Evolutionary conservation across 2,113 vertebrate genomes (phyloP), one percentile per base, ranked within the genome.

Genomic region (Cyanoderma ruficeps): DNA sequence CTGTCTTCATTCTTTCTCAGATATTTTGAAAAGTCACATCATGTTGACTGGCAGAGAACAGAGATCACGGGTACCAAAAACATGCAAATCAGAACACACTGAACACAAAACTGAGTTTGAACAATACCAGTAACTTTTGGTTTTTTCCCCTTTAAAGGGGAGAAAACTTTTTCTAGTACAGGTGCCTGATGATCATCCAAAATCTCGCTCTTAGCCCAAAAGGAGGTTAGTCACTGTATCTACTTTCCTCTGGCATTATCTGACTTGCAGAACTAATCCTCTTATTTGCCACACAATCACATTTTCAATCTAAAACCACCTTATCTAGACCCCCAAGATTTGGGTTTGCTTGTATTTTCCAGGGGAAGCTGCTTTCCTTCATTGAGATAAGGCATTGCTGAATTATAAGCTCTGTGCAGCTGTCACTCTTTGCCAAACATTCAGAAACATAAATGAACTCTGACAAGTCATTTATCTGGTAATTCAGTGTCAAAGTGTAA

Each of bases 391-490:
- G 83, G 49, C 89, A 91, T 70, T 30, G 57, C 68, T 82, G 96
- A 97, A 97, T 97, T 97, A 95, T 55, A 96, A 96, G 30, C 46
- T 96, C 92, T 68, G 20, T 86, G 82, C 83, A 97, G 76, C 96
- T 98, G 97, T 97, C 98, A 97, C 46, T 97, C 94, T 97, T 76
- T 90, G 71, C 76, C 90, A 94, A 89, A 88, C 41, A 91, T 95
- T 93, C 85, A 88, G 74, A 94, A 97, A 96, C 69, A 94, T 49
- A 98, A 97, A 98, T 98, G 93, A 97, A 96, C 97, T 97, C 88
- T 98, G 97, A 96, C 96, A 97, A 94, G 83, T 79, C 86, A 96
- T 96, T 97, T 97, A 96, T 95, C 94, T 94, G 82, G 82, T 91
- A 97, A 97, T 96, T 96, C 79, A 71, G 67, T 93, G 91, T 94